Evolutionary conservation across 2,797 vertebrate genomes (phyloP), one percentile per base, ranked within the genome.

Genomic region (Anguilla megastoma): DNA sequence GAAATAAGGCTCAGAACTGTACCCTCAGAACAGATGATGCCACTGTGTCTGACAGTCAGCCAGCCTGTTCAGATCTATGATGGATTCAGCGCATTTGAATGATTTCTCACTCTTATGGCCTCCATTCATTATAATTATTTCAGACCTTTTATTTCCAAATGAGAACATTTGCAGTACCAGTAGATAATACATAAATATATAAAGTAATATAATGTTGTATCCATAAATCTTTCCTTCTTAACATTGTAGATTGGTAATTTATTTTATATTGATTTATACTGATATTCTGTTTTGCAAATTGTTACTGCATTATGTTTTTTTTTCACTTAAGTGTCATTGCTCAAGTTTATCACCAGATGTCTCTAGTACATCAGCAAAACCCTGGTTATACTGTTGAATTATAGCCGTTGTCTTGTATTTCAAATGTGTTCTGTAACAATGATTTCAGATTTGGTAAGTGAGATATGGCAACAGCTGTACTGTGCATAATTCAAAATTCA

Each of bases 341-440:
- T 24, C 2, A 50, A 63, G 18, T 84, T 36, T 48, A 63, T 9
- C 87, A 87, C 82, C 63, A 87, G 87, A 79, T 84, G 87, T 87
- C 87, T 56, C 87, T 33, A 30, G 52, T 71, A 16, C 56, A 58
- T 54, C 60, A 87, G 21, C 30, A 66, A 36, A 76, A 36, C 18
- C 18, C 74, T 76, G 30, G 12, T 52, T 52, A 52, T 52, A 52
- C 10, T 52, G 50, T 52, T 18, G 16, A 58, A 58, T 18, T 76
- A 14, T 41, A 36, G n/a, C 9, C 74, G 21, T 14, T 41, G 36
- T 18, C 8, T 41, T 76, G 74, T 18, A 76, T 76, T 76, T 41
- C 33, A 36, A 16, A 21, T 24, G 21, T 82, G 79, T 9, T 82
- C 79, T 9, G 45, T 10, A 48, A n/a, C 41, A 33, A 36, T 74